Conservation (phyloP, 2,888 invertebrate species). For the Andrena marginata region DNA sequence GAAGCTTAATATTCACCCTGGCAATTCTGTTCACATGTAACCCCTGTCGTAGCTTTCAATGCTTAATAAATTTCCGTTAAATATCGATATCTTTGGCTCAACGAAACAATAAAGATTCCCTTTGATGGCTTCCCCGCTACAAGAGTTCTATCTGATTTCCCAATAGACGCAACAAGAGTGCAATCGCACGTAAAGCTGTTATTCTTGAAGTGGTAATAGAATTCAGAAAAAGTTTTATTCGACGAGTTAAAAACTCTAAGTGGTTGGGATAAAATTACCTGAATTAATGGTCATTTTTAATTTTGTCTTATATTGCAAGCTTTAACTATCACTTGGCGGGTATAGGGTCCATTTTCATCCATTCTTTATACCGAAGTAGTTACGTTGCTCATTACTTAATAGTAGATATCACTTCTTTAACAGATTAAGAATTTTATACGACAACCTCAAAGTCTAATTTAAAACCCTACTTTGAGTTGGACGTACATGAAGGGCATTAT, state of each 20-base stretch:
- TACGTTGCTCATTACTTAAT: too few relatives aligned
- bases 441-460: too few relatives aligned
- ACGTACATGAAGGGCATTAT: too few relatives aligned
- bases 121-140: constrained; percentile 17
- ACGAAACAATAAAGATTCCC: constrained; percentile 36
- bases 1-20: not conserved
- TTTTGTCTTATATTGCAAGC: not conserved
- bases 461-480: too few relatives aligned
- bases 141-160: constrained; percentile 41
- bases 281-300: not conserved
- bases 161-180: constrained; percentile 28
- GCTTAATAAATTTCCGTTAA: constrained; percentile 31
- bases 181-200: constrained; percentile 42
- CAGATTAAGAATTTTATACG: too few relatives aligned
- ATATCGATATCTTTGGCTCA: constrained; percentile 27
- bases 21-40: constrained; percentile 7
- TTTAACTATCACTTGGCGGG: not conserved
- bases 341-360: not conserved
- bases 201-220: constrained; percentile 8
- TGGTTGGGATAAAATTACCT: not conserved
- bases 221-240: not conserved
- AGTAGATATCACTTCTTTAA: too few relatives aligned
- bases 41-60: not conserved
- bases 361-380: too few relatives aligned
- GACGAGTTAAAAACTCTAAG: not conserved